Conservation (phyloP, 2,797 vertebrate genomes). For the Cirrhinus mrigala region DNA sequence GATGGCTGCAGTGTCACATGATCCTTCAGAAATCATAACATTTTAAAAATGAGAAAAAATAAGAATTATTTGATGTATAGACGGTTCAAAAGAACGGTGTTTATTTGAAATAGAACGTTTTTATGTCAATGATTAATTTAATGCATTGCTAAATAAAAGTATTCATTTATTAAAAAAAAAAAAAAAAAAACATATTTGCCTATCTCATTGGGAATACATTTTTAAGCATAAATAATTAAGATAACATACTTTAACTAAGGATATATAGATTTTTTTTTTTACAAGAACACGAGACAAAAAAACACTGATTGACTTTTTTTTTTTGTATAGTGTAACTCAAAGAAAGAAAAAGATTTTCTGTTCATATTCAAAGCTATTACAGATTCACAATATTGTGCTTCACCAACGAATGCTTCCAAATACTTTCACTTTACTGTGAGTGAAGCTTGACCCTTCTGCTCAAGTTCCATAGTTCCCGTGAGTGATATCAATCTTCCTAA, state of each 20-base stretch:
- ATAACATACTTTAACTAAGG: neutral
- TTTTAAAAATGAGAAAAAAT: no score
- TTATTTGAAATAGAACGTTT: neutral
- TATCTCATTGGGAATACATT: neutral
- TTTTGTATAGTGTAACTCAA: neutral
- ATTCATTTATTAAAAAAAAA: no score
- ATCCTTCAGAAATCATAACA: no score
- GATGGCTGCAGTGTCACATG: no score
- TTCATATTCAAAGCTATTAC: neutral
- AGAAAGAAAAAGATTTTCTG: neutral
- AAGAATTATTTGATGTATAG: neutral
- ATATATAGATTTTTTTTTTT: neutral
- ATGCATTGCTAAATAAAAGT: neutral
- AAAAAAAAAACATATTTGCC: no score
- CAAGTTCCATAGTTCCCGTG: conserved; percentile 36
- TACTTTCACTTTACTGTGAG: conserved; percentile 15
- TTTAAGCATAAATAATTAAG: neutral
- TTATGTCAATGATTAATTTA: neutral
- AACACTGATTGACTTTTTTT: neutral
- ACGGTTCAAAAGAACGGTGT: neutral
- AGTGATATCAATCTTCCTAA: conserved; percentile 67
- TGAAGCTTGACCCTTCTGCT: conserved; percentile 8
- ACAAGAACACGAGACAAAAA: no score
- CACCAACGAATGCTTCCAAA: neutral
- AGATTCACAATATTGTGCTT: neutral